These are phyloP conservation scores for Oeneis ivallda DNA, from an alignment of 2,888 invertebrate species.

Conservation along the genomic window DNA sequence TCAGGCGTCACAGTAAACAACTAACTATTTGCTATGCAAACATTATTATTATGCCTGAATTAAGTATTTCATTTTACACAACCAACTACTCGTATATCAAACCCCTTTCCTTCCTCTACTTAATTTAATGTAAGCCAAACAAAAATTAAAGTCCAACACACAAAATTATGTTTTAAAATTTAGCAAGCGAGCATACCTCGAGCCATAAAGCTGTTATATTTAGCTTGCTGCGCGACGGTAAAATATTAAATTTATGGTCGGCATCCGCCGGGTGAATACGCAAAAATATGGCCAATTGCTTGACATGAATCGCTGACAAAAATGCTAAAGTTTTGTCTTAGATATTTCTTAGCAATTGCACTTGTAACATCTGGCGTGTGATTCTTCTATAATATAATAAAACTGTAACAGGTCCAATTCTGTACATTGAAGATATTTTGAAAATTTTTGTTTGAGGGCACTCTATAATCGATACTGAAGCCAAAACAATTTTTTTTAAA, in stretches of 20 bases:
- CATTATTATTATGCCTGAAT: too few species aligned
- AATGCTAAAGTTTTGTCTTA: neutral
- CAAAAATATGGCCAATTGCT: constrained; percentile 21
- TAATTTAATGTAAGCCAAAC: constrained; percentile 11
- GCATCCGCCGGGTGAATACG: constrained; percentile 28
- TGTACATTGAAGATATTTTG: too few species aligned
- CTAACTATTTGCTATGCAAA: too few species aligned
- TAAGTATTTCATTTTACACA: neutral
- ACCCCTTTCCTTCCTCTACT: neutral
- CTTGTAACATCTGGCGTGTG: neutral
- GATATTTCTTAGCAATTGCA: constrained; percentile 10
- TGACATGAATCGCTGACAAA: constrained; percentile 17
- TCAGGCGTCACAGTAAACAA: too few species aligned
- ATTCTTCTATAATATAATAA: too few species aligned
- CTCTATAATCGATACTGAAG: too few species aligned
- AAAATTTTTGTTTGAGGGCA: too few species aligned
- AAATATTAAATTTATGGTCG: constrained; percentile 35
- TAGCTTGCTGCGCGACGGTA: constrained; percentile 22
- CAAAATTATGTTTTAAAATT: constrained; percentile 14
- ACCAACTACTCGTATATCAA: neutral
- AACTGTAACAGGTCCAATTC: too few species aligned
- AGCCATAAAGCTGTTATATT: constrained; percentile 26
- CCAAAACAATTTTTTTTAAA: too few species aligned
- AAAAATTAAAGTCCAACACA: constrained; percentile 9
- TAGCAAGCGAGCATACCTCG: constrained; percentile 4